Evolutionary conservation across 2,888 invertebrate species (phyloP).

Genomic region (Exephanes ischioxanthus): DNA sequence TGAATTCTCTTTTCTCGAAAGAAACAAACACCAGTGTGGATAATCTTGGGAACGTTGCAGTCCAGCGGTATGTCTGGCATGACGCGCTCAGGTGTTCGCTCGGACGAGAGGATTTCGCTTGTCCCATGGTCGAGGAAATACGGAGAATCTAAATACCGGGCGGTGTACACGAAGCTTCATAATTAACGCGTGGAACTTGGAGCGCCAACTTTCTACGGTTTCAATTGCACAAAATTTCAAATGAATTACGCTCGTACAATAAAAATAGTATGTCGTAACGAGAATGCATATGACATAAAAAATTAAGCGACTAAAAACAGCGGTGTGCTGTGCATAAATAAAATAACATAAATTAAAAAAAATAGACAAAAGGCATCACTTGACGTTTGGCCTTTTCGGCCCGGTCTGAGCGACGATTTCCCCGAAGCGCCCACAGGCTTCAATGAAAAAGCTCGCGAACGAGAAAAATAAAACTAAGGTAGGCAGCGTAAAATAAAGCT

Average conservation of each 20-base stretch:
- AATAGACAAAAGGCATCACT: not conserved
- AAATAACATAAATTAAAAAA: not conserved
- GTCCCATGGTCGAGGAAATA: conserved; percentile 34
- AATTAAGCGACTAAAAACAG: not conserved
- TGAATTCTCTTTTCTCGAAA: conserved; percentile 20
- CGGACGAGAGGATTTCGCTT: conserved; percentile 56
- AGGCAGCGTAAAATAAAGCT: conserved; percentile 23
- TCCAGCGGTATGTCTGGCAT: conserved; percentile 3
- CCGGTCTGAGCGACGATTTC: not conserved
- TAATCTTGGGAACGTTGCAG: conserved; percentile 20
- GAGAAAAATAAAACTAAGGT: conserved; percentile 8
- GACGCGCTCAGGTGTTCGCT: conserved; percentile 55
- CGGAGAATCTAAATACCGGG: conserved; percentile 2
- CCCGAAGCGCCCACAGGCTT: conserved; percentile 1
- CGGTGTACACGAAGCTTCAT: not conserved
- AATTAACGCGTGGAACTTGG: not conserved
- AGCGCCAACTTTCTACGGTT: not conserved
- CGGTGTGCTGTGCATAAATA: not conserved
- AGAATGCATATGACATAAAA: not conserved
- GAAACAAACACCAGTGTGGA: not conserved
- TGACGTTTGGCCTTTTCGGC: not conserved
- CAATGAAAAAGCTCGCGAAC: conserved; percentile 12
- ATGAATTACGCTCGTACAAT: not conserved
- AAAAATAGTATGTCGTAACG: not conserved
- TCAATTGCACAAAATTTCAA: not conserved